A percentile compares a stretch with the other conserved stretches of the same genome.
These are phyloP conservation scores for Ypsolopha scabrella DNA, from an alignment of 2,888 invertebrate species.

Conservation along the genomic window DNA sequence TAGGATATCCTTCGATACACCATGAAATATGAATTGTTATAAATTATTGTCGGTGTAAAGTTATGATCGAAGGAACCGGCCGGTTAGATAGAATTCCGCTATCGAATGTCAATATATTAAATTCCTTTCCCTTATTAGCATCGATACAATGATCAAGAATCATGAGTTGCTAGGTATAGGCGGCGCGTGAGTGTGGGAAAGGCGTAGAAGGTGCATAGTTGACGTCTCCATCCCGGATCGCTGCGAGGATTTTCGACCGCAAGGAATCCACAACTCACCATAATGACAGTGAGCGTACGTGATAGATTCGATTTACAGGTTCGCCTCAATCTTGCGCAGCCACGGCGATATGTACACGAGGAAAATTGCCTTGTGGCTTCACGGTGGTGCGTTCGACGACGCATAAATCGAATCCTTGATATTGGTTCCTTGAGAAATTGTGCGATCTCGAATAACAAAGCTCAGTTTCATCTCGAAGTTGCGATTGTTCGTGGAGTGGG, in stretches of 20 bases:
- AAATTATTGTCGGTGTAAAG: constrained; percentile 31
- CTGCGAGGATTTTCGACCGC: constrained; percentile 40
- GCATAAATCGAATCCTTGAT: constrained; percentile 27
- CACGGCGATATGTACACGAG: constrained; percentile 29
- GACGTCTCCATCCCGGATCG: constrained; percentile 14
- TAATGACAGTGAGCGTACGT: constrained; percentile 54
- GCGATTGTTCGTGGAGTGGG: constrained; percentile 17
- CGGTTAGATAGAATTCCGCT: background rate
- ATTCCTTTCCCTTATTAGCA: background rate
- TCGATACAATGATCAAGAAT: background rate
- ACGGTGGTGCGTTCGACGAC: constrained; percentile 25
- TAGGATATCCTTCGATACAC: constrained; percentile 51
- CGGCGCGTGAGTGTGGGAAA: constrained; percentile 18
- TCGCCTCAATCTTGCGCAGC: constrained; percentile 49
- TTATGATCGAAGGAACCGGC: constrained; percentile 29
- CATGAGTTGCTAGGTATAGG: background rate
- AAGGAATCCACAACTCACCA: constrained; percentile 43
- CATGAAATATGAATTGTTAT: constrained; percentile 52
- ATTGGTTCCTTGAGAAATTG: constrained; percentile 3
- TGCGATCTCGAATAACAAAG: constrained; percentile 15
- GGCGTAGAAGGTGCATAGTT: constrained; percentile 10
- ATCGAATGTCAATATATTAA: background rate
- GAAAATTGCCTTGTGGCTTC: constrained; percentile 59
- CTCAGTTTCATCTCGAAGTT: constrained; percentile 24
- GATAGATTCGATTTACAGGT: constrained; percentile 65